These are phyloP conservation scores for Austrofundulus limnaeus DNA, from an alignment of 2,113 vertebrate genomes.

Conservation along the genomic window DNA sequence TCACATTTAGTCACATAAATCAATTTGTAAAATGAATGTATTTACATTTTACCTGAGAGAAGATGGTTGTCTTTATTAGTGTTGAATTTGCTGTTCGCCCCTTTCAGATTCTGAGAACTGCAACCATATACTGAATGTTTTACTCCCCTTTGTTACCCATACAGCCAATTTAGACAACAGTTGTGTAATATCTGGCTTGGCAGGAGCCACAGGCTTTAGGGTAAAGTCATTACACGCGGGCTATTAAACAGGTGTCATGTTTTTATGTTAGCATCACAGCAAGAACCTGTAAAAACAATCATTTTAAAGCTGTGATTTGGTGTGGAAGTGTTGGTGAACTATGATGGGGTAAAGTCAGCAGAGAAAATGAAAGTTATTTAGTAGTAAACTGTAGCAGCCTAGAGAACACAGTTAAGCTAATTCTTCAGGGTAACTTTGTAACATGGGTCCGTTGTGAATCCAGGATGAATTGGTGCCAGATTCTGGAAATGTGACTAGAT, in stretches of 20 bases:
- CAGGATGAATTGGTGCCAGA: conserved; percentile 50
- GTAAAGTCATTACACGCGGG: conserved; percentile 33
- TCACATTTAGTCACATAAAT: not conserved
- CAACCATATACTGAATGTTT: conserved; percentile 47
- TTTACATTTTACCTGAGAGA: too few species aligned
- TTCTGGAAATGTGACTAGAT: conserved; percentile 32
- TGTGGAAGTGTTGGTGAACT: not conserved
- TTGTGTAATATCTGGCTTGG: conserved; percentile 50
- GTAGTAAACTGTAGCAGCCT: conserved; percentile 9
- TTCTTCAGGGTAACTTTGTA: conserved; percentile 32
- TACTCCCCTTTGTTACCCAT: conserved; percentile 26
- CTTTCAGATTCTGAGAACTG: conserved; percentile 40
- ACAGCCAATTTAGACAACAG: conserved; percentile 29
- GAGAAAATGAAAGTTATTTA: not conserved
- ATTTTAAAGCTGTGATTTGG: not conserved
- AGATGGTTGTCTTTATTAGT: conserved; percentile 13
- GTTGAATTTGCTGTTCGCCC: conserved; percentile 4
- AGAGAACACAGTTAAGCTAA: conserved; percentile 21
- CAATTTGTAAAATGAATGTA: too few species aligned
- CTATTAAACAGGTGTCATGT: conserved; percentile 14
- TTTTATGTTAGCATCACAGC: conserved; percentile 13
- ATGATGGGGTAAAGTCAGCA: not conserved
- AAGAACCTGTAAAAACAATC: conserved; percentile 13
- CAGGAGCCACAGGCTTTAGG: conserved; percentile 8
- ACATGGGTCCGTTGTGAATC: conserved; percentile 30